Base-by-base conservation (phyloP, 2,113 vertebrate species). In the Microtus oregoni region DNA sequence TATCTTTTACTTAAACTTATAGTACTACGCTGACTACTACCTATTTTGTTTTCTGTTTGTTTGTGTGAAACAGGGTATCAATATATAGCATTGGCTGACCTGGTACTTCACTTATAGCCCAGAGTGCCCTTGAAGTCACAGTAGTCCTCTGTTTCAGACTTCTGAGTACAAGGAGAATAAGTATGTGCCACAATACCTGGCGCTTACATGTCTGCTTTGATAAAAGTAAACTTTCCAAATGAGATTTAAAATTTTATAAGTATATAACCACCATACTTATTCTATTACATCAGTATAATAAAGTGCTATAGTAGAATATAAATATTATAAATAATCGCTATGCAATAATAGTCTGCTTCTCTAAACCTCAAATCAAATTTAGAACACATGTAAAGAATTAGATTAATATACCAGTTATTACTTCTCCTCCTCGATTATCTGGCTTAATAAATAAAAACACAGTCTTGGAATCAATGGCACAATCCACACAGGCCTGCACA, bases 401-500 rank as follows among this genome's bases (percentile, higher is more conserved):
- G 81, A 17, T 90, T 87, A 30, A 38, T 97, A 82, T 97, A 99
- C 99, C 99, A 98, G 99, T 99, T 98, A 99, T 99, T 73, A 99
- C 97, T 98, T 99, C 99, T 35, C 99, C n/a, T n/a, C n/a, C 99
- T 85, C 99, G 99, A 89, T 99, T 98, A 67, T 99, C 99, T 52
- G 98, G 98, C 98, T 99, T 99, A 96, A 99, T 99, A 96, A 99
- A 99, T 76, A 98, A 98, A 97, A 99, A 99, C 83, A 99, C 99
- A 85, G 99, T 98, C 98, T 99, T 99, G 41, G 99, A 98, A 86
- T 99, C 99, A 98, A 99, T 98, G 44, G 99, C 99, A 78, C 99
- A 99, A 98, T 99, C 99, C 91, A 99, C 98, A 47, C 99, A 99
- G 24, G 99, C 99, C 98, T 99, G 99, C 41, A 99, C 99, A 20